Conservation (phyloP, 2,797 vertebrate genomes). For the Lerista edwardsae region DNA sequence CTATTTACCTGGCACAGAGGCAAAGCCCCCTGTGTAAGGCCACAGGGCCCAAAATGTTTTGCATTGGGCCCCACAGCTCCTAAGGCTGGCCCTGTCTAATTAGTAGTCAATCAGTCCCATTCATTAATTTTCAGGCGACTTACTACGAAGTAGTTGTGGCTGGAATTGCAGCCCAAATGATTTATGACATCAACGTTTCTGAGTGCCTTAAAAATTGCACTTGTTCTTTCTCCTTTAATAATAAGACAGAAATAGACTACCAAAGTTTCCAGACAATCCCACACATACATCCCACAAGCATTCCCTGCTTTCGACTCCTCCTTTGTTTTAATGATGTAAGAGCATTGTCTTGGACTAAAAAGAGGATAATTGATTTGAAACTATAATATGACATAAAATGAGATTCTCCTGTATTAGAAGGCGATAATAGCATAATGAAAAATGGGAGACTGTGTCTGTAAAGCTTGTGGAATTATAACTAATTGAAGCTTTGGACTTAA, state of each 20-base stretch:
- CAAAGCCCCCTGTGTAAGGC: too few species aligned
- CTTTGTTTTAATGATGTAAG: constrained; percentile 40
- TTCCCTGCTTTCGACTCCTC: constrained; percentile 22
- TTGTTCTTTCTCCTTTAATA: neutral
- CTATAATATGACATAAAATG: constrained; percentile 44
- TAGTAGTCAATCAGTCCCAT: too few species aligned
- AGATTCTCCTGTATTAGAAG: constrained; percentile 22
- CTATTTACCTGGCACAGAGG: too few species aligned
- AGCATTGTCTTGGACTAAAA: constrained; percentile 43
- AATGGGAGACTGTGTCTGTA: constrained; percentile 29
- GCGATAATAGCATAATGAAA: constrained; percentile 40
- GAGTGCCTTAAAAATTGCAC: neutral
- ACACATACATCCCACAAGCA: neutral
- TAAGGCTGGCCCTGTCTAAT: too few species aligned
- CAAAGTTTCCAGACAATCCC: constrained; percentile 10
- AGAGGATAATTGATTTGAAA: constrained; percentile 48
- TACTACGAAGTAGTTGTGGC: too few species aligned
- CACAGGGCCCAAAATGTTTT: too few species aligned
- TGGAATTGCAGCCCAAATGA: neutral
- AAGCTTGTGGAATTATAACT: constrained; percentile 54
- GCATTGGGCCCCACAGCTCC: too few species aligned
- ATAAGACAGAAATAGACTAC: neutral
- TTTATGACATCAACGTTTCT: neutral
- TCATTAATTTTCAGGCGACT: too few species aligned
- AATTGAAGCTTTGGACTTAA: constrained; percentile 54